phyloP scores from a whole-genome alignment of 1,140 invertebrate species.

The Mylabris phalerata region DNA sequence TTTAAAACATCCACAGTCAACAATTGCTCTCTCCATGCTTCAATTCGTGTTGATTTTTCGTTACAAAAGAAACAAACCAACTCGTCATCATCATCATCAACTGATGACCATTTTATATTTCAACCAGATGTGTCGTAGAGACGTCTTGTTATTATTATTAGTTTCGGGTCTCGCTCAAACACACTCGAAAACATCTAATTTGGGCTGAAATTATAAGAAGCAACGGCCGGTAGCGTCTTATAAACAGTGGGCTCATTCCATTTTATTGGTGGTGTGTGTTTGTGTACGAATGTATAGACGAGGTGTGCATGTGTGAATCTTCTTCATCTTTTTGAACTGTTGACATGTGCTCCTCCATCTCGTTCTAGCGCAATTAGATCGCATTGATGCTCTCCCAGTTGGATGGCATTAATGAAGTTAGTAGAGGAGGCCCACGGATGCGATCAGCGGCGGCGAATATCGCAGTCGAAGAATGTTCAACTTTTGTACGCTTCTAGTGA shows the following conservation, averaged over 20 bases:
- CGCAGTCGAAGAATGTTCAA: too few relatives aligned
- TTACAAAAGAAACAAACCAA: too few relatives aligned
- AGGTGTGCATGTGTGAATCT: neutral
- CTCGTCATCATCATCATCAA: too few relatives aligned
- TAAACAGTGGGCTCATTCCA: conserved; percentile 16
- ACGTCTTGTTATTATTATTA: conserved; percentile 22
- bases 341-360: too few relatives aligned
- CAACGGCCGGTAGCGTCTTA: conserved; percentile 1
- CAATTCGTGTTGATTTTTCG: too few relatives aligned
- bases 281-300: too few relatives aligned
- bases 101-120: conserved; percentile 22
- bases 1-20: too few relatives aligned
- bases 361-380: too few relatives aligned
- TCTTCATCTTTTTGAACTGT: conserved; percentile 20
- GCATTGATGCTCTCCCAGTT: conserved; percentile 5
- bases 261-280: neutral
- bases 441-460: conserved; percentile 15
- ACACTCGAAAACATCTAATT: conserved; percentile 20
- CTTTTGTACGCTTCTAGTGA: too few relatives aligned
- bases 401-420: conserved; percentile 24
- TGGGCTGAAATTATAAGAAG: conserved; percentile 21
- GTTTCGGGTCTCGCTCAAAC: neutral
- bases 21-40: too few relatives aligned
- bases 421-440: conserved; percentile 8
- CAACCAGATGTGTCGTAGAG: conserved; percentile 25